phyloP scores from a whole-genome alignment of 1,140 invertebrate genomes.

The Leptinotarsa lineolata region DNA sequence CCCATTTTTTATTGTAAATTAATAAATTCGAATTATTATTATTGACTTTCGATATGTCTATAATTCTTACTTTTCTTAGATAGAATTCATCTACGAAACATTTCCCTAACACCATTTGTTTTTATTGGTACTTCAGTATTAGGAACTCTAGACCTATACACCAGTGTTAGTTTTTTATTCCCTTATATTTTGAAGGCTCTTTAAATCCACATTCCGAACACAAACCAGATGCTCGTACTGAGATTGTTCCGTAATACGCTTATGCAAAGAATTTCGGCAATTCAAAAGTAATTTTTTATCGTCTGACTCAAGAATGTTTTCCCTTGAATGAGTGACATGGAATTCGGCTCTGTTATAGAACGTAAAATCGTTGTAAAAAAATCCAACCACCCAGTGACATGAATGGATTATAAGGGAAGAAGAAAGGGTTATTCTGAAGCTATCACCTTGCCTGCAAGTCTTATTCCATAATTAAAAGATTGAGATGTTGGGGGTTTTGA shows the following conservation, averaged over 20 bases:
- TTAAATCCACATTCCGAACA: slow-evolving; percentile 5
- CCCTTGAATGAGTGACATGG: neutral
- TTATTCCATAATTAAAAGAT: too few species aligned
- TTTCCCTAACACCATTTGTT: too few species aligned
- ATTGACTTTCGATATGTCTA: too few species aligned
- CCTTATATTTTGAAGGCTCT: neutral
- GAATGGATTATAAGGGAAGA: neutral
- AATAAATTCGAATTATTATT: too few species aligned
- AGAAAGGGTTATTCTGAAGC: too few species aligned
- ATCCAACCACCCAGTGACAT: neutral
- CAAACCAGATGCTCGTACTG: slow-evolving; percentile 2
- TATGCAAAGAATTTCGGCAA: neutral
- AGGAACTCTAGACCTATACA: too few species aligned
- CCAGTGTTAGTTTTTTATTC: neutral
- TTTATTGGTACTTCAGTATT: too few species aligned
- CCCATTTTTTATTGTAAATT: too few species aligned
- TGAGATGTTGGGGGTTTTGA: too few species aligned
- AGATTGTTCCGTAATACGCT: neutral
- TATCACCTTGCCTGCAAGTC: too few species aligned
- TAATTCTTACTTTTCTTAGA: too few species aligned
- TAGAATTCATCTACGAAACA: too few species aligned
- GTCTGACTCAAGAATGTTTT: neutral
- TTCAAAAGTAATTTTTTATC: slow-evolving; percentile 3
- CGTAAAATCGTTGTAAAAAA: neutral
- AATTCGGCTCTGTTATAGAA: slow-evolving; percentile 3